Evolutionary conservation across 2,888 invertebrate genomes (phyloP).

Genomic region (Leptura quadrifasciata): DNA sequence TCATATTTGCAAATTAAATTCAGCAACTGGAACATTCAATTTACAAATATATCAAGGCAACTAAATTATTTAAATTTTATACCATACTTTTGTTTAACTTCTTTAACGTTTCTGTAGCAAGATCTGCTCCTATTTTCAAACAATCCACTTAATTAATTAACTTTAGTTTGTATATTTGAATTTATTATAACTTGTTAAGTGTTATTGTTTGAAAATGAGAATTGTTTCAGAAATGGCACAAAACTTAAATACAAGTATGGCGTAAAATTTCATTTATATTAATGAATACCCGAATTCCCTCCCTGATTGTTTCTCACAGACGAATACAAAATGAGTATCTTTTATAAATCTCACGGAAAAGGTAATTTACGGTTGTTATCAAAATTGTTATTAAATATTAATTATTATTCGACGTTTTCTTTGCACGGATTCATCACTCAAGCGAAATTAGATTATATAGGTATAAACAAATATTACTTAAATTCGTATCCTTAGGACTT

Average conservation of each 20-base stretch:
- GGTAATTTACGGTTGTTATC: too few species aligned
- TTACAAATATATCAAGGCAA: background rate
- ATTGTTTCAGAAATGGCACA: background rate
- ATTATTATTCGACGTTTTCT: too few species aligned
- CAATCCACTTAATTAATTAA: background rate
- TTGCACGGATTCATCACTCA: too few species aligned
- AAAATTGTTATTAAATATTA: too few species aligned
- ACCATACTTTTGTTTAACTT: constrained; percentile 7
- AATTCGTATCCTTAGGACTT: too few species aligned
- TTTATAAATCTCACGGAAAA: too few species aligned
- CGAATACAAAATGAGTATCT: too few species aligned
- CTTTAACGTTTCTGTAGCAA: constrained; percentile 1
- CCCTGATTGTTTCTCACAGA: background rate
- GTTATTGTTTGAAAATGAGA: constrained; percentile 1
- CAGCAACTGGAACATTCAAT: background rate
- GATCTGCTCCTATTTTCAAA: constrained; percentile 7
- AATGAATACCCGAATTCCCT: background rate
- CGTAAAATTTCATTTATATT: constrained; percentile 1
- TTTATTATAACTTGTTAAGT: constrained; percentile 7
- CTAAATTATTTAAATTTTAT: background rate
- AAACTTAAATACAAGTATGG: background rate
- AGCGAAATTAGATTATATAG: too few species aligned
- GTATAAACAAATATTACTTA: too few species aligned
- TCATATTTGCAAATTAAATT: background rate
- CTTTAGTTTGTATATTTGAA: background rate